Evolutionary conservation across 2,113 vertebrate species (phyloP), one percentile per base, ranked within the genome.

Genomic region (Brachirus orientalis): DNA sequence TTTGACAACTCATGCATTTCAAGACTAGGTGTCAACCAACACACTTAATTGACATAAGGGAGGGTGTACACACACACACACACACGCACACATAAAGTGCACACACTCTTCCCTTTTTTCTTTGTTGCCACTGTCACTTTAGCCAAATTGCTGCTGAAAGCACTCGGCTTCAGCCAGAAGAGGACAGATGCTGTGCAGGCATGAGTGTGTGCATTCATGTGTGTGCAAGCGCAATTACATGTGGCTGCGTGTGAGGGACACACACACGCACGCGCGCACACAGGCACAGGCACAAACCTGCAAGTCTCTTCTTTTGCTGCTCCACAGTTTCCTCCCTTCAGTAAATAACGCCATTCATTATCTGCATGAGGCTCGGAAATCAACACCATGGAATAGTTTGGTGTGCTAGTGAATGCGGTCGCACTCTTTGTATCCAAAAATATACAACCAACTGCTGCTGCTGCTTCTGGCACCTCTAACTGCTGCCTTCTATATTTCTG

Each of bases 271-370:
- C 19, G 41, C 20, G 35, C 19, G 50, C 64, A 61, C 59, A 60
- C 43, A 63, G 55, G 51, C 37, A 64, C 59, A 60, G 45, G 64
- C 47, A 37, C 51, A 51, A 59, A 76, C 48, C 65, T 84, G 69
- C 79, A 79, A 47, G 50, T 70, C 72, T 85, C 35, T 43, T 54
- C 58, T 61, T 57, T 55, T 1, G 16, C 63, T 76, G 60, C 70
- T 75, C 67, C 52, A 58, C 70, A 59, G 51, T 68, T 57, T 57
- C 70, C 77, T 71, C 67, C 64, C 41, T 76, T 83, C 79, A 81
- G 72, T 83, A 86, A 90, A 89, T 83, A 85, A 80, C 79, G 76
- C 77, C 63, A 66, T 80, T 87, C 64, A 87, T 90, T 86, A 90
- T 81, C 80, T 70, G 60, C 75, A 78, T 52, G 52, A 69, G 70